Evolutionary conservation across 2,888 invertebrate genomes (phyloP), one percentile per base, ranked within the genome.

Genomic region (Pollenia griseotomentosa): DNA sequence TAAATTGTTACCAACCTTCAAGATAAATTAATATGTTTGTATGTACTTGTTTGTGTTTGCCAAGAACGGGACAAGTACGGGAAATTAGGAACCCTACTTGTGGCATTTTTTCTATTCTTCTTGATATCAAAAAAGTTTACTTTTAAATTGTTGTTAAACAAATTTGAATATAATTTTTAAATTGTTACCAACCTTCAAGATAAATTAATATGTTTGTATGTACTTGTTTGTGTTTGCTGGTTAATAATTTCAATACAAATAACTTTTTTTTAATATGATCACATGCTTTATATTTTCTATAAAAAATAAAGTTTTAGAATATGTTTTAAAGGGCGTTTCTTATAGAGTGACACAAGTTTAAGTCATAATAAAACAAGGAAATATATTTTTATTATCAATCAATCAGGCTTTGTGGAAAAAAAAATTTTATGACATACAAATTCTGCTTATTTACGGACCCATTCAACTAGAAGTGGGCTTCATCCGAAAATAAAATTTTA

Each of bases 191-290:
- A 48, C 73, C 73, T 74, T 74, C 57, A 66, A 51, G 14, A 46
- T 33, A 33, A 33, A 61, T 51, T 77, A 61, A 74, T n/a, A n/a
- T n/a, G n/a, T n/a, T n/a, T n/a, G n/a, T 61, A 14, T 23, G 53
- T 53, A 33, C 7, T 68, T 19, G 16, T 51, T 53, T 63, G 42
- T 79, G 42, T 79, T 48, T 51, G 40, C 23, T 66, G 55, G 33
- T 65, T 65, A 82, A 74, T 81, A 66, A 81, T 70, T 51, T 59
- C 44, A 65, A 57, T 71, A 40, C 40, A 65, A 81, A 51, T 51
- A 59, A 19, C 57, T 74, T 59, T 53, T 59, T 42, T 68, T n/a
- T n/a, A n/a, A n/a, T 61, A 53, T 33, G 75, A 44, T 75, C 44
- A 70, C 59, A 75, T 68, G 68, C 44, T n/a, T n/a, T n/a, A n/a